Evolutionary conservation across 2,888 invertebrate species (phyloP), one percentile per base, ranked within the genome.

Genomic region (Ariolimax columbianus): DNA sequence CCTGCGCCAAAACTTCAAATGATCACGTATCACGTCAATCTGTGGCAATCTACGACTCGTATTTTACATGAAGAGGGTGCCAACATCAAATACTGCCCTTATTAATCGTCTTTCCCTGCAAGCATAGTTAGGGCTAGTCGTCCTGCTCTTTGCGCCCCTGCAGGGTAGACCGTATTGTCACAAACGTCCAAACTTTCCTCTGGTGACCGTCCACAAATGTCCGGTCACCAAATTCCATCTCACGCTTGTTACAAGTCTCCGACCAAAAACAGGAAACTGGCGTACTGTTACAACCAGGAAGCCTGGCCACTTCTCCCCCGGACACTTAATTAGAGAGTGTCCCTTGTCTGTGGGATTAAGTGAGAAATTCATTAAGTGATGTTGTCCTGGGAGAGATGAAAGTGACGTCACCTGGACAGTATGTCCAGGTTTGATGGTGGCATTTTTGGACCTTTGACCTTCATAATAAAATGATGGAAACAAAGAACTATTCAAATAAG

Each of bases 241-340:
- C 1, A 33, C 9, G 1, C 23, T 55, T 3, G 55, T 55, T 17
- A 2, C 17, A 55, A 17, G 23, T 55, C 23, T 19, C 55, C 17
- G 0, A 66, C 30, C 17, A 9, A 66, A 33, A 33, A 66, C 30
- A 66, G 33, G 66, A 66, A 30, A 3, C 30, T 30, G 19, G 66
- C 19, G 30, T 66, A 17, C 14, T 30, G 33, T 66, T 33, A 14
- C 30, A 66, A 33, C 30, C 30, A 14, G 7, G 40, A 38, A 72
- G 6, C 70, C 38, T 26, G 38, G 1, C 23, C 40, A 1, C 26
- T 66, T 23, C 23, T 66, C 66, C 40, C 26, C 38, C 38, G 23
- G 72, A 23, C 40, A 72, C 72, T 72, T 72, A 70, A 70, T 70
- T 70, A 72, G 26, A 72, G 40, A 72, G 26, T 23, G 38, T 38